Conservation (phyloP, 1,140 invertebrate genomes). For the Nebria ingens region DNA sequence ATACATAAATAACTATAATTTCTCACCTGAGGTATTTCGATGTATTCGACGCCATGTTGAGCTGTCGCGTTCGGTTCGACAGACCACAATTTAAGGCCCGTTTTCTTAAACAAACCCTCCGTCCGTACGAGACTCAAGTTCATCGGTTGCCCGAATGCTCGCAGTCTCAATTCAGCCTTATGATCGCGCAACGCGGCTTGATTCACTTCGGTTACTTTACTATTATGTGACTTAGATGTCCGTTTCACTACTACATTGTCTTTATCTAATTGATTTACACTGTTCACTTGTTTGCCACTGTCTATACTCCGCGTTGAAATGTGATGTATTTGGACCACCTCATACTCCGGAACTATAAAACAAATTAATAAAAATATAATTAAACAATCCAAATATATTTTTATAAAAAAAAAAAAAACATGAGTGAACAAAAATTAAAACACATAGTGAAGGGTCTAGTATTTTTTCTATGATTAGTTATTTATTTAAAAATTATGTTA, state of each 20-base stretch:
- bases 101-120: slow-evolving; percentile 56
- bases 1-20: not conserved
- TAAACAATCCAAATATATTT: slow-evolving; percentile 27
- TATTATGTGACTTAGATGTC: not conserved
- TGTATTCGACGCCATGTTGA: slow-evolving; percentile 62
- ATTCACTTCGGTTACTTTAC: slow-evolving; percentile 13
- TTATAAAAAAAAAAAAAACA: slow-evolving; percentile 40
- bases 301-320: slow-evolving; percentile 24
- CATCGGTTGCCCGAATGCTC: slow-evolving; percentile 62
- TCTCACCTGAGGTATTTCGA: slow-evolving; percentile 59
- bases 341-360: slow-evolving; percentile 52
- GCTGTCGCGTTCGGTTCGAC: slow-evolving; percentile 55
- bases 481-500: too few relatives aligned
- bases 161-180: slow-evolving; percentile 51
- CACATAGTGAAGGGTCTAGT: too few relatives aligned
- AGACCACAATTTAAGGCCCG: slow-evolving; percentile 64
- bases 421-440: slow-evolving; percentile 43
- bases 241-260: not conserved
- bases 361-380: slow-evolving; percentile 16
- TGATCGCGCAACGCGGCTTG: slow-evolving; percentile 21
- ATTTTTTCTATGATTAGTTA: too few relatives aligned
- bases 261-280: not conserved
- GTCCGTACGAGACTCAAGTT: slow-evolving; percentile 63
- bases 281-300: not conserved
- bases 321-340: slow-evolving; percentile 44